Evolutionary conservation across 2,113 vertebrate species (phyloP), one percentile per base, ranked within the genome.

Genomic region (Erythrocebus patas): DNA sequence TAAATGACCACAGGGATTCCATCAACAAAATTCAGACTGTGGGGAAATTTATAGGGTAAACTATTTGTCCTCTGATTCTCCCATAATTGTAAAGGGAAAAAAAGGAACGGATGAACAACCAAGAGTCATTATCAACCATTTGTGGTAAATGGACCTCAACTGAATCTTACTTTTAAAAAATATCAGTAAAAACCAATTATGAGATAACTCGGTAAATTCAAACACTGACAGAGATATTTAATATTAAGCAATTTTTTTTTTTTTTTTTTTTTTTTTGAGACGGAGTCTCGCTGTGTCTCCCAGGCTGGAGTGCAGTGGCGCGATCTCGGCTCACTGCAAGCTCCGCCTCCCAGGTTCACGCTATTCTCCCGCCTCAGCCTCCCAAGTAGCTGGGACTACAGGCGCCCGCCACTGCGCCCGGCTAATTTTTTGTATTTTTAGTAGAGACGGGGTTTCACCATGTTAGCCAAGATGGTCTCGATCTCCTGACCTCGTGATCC

Each of bases 81-180:
- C 2, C 59, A 55, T 75, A 95, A 93, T 13, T 73, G 5, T 48
- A 72, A 30, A 64, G 40, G 2, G 17, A 18, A 45, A 50, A 64
- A 48, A 52, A 78, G 59, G 12, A 48, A 22, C 12, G 13, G 43
- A 22, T 72, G 10, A 43, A 73, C 25, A 89, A 43, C 93, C 8
- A 61, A 92, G 57, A 95, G 57, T 40, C 40, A 57, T 8, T 11
- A 82, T 45, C 22, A 90, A 89, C 30, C 32, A 90, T 79, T 52
- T 84, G 59, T 17, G 55, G 40, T 20, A 91, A 66, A 83, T 40
- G 76, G 57, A 89, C 43, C 76, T 95, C 55, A 84, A 52, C 16
- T 90, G 61, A 40, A 73, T 96, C 55, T 40, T 27, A 12, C 86
- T 70, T 95, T 92, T 9, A 61, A 82, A 94, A 96, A 91, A 48